Conservation (phyloP, 2,888 invertebrate genomes). For the Eurytoma adleriae region DNA sequence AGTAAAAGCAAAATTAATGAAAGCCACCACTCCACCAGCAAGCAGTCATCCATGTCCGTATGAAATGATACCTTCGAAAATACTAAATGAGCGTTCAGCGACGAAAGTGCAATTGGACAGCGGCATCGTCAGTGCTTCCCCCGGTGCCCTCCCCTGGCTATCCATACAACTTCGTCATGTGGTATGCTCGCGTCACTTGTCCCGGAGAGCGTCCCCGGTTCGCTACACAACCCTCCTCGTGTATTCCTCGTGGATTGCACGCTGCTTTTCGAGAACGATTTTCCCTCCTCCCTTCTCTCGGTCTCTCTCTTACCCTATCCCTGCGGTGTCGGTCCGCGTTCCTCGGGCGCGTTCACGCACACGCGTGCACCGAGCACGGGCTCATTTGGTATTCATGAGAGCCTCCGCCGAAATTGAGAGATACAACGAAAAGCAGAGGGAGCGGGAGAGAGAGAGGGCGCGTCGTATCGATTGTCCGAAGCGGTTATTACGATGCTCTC, state of each 20-base stretch:
- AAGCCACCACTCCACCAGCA: too few relatives aligned
- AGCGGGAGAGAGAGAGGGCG: slow-evolving; percentile 9
- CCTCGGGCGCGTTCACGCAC: slow-evolving; percentile 64
- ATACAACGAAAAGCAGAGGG: slow-evolving; percentile 64
- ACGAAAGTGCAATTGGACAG: too few relatives aligned
- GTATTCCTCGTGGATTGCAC: slow-evolving; percentile 47
- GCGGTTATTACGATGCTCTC: background rate
- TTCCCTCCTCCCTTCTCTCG: background rate
- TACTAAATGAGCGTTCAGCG: too few relatives aligned
- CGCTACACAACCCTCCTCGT: slow-evolving; percentile 3
- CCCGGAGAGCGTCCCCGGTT: background rate
- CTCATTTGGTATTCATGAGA: slow-evolving; percentile 70
- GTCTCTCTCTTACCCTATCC: background rate
- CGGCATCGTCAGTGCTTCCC: too few relatives aligned
- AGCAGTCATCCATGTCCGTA: too few relatives aligned
- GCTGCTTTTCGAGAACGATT: slow-evolving; percentile 45
- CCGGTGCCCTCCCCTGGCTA: background rate
- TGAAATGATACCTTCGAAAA: too few relatives aligned
- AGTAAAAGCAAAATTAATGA: too few relatives aligned
- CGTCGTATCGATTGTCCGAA: slow-evolving; percentile 30
- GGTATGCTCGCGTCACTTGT: slow-evolving; percentile 33
- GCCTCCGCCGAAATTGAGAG: slow-evolving; percentile 71
- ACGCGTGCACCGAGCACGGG: slow-evolving; percentile 56
- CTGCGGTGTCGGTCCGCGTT: slow-evolving; percentile 69
- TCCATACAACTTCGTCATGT: slow-evolving; percentile 34